Percentiles rank a stretch among this genome's conserved stretches.
These are phyloP conservation scores for Macropus fuliginosus DNA, from an alignment of 2,797 vertebrate genomes.

Conservation along the genomic window DNA sequence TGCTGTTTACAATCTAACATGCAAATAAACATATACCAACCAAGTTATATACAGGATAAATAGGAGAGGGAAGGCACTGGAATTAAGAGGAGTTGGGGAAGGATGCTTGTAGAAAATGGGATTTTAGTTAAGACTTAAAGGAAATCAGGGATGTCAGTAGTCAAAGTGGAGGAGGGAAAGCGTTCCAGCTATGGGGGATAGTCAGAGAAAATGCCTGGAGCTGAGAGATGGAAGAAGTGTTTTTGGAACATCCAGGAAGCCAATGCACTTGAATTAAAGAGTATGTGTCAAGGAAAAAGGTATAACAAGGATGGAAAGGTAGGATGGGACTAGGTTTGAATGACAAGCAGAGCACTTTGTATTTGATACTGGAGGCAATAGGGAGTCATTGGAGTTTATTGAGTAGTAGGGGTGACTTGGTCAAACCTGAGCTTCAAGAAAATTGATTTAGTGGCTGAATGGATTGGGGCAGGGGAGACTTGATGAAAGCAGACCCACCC, in stretches of 20 bases:
- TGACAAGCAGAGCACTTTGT: background rate
- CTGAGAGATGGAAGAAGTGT: background rate
- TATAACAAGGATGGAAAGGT: background rate
- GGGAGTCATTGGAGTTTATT: background rate
- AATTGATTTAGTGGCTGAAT: background rate
- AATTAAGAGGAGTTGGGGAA: background rate
- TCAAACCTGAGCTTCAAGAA: background rate
- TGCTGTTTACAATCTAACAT: background rate
- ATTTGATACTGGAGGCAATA: background rate
- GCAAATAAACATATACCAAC: background rate
- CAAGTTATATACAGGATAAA: background rate
- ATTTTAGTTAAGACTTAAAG: background rate
- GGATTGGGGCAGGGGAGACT: background rate
- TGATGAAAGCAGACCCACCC: background rate
- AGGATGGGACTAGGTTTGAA: background rate
- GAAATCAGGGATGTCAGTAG: background rate
- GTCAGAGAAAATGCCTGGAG: background rate
- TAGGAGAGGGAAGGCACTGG: background rate
- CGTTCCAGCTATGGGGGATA: background rate
- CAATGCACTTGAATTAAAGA: background rate
- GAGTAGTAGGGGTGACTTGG: background rate
- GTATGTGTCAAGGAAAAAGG: background rate
- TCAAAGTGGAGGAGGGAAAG: background rate
- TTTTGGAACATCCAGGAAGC: background rate
- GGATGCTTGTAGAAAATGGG: background rate